phyloP scores from a whole-genome alignment of 2,113 vertebrate genomes.

The Phoxinus phoxinus region DNA sequence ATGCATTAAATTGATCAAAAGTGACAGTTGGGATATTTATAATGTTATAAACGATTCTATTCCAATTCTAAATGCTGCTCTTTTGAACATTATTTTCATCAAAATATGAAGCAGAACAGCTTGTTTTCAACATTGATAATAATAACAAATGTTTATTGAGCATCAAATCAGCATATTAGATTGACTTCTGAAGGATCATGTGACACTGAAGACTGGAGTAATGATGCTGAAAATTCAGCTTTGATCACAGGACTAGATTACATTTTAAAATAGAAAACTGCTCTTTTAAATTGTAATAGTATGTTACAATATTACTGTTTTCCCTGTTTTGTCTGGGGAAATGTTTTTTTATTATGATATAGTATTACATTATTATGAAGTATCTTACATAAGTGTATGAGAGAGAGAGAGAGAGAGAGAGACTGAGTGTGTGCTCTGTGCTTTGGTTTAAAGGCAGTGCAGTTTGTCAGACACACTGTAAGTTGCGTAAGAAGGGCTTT shows the following conservation, averaged over 20 bases:
- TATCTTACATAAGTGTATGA: conserved; percentile 16
- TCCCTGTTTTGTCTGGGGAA: neutral
- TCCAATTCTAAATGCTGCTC: too few relatives aligned
- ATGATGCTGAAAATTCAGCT: neutral
- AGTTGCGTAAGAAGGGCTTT: conserved; percentile 44
- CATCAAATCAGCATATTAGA: neutral
- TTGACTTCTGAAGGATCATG: neutral
- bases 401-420: neutral
- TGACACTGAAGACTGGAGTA: neutral
- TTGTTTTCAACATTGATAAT: too few relatives aligned
- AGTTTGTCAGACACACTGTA: conserved; percentile 16
- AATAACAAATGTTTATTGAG: neutral
- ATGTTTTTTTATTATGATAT: conserved; percentile 4
- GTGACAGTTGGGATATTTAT: neutral
- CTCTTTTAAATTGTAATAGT: neutral
- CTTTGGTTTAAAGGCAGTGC: conserved; percentile 20
- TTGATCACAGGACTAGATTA: neutral
- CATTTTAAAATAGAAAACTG: neutral
- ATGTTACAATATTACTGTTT: neutral
- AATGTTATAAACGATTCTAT: neutral
- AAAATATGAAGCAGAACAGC: neutral
- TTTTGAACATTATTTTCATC: neutral
- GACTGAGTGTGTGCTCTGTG: neutral
- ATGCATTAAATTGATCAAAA: neutral
- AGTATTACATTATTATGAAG: neutral